Evolutionary conservation across 2,113 vertebrate species (phyloP), one percentile per base, ranked within the genome.

Genomic region (Melospiza melodia): DNA sequence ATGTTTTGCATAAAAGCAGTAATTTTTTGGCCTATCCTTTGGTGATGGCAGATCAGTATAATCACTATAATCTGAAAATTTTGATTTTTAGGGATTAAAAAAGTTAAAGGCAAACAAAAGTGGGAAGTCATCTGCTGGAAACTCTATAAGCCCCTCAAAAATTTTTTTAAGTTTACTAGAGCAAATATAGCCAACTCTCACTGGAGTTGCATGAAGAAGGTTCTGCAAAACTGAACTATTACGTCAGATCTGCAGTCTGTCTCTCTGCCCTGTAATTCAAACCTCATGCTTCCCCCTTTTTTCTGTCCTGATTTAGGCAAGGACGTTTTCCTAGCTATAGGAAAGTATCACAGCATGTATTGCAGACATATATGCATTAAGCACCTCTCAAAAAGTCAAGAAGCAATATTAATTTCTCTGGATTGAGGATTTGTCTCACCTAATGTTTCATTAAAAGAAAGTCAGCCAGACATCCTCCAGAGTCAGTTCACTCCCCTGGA

Each of bases 241-340:
- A 96, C 79, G 35, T 96, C 93, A 97, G 89, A 94, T 95, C 95
- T 96, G 88, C 92, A 95, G 93, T 89, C 91, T 95, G 91, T 92
- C 90, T 96, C 86, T 87, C 73, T 84, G 52, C 37, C 58, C 92
- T 92, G 86, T 95, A 96, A 96, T 96, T 96, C 87, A 95, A 97
- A 96, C 95, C 94, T 95, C 92, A 95, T 95, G 90, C 77, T 92
- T 88, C n/a, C 62, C 57, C 52, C 39, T 90, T 65, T 25, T 84
- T 90, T 75, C 88, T 93, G 79, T 18, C 37, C 72, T 77, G 44
- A 94, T 77, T 91, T 82, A 83, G 91, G 87, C 68, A 96, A 84
- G 84, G 75, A 49, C 46, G 76, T 88, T 95, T 81, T 93, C 92
- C 65, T 52, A 87, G 73, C 79, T 81, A 46, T 54, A 75, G 69